Base-by-base conservation (phyloP, 2,888 invertebrate genomes). In the Epinotia demarniana region DNA sequence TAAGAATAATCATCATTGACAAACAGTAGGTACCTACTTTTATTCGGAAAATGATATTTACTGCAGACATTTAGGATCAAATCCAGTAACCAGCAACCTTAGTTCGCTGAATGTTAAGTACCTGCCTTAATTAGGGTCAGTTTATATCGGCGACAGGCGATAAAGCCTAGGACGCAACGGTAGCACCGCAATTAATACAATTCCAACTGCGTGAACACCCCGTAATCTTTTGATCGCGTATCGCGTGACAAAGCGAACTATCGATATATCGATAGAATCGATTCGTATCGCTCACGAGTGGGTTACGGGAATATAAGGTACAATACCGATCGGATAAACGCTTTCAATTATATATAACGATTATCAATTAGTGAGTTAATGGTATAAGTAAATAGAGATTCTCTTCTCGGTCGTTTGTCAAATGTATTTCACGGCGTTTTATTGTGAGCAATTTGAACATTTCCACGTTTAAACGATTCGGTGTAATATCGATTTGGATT, bases 401-500 rank as follows among this genome's bases (percentile, higher is more conserved):
- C 87, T 88, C 82, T 81, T 80, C 77, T 81, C 84, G 86, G 84
- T 86, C 85, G 82, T 87, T 86, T 88, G 89, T 89, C 89, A 89
- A 90, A 90, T 89, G 83, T 91, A 87, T 90, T 92, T 92, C 89
- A 91, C 89, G 92, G 89, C 79, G 83, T 82, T 89, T 89, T 88
- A 86, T 82, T 84, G 85, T 82, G 78, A 78, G 88, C 87, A 89
- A 91, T 91, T 89, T 89, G 82, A 87, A 82, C 87, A 89, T 92
- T 92, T 90, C 88, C 86, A 89, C 84, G 87, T 87, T 89, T 89
- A 92, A 93, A 93, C 89, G 90, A 93, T 93, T 91, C 81, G 73
- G 80, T 83, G 84, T 90, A 89, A 89, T 88, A 89, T 86, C 85
- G 84, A 85, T 84, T 85, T 86, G 87, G 87, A 87, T 89, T 83